Evolutionary conservation across 2,888 invertebrate species (phyloP), one percentile per base, ranked within the genome.

Genomic region (Idaea biselata): DNA sequence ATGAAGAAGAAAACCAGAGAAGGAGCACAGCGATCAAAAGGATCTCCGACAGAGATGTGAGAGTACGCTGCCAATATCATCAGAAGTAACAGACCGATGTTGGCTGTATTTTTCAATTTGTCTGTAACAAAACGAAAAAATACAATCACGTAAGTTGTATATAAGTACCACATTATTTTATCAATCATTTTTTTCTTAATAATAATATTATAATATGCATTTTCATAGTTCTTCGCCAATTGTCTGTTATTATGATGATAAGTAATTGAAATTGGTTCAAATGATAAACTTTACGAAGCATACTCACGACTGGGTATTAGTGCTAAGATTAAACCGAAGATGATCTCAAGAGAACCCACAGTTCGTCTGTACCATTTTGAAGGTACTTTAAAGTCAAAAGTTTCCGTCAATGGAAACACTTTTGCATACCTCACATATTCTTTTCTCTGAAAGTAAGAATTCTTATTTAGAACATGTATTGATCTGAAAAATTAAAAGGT

Each of bases 401-500:
- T 93, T 72, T 96, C 96, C 59, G 96, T 94, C 60, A 98, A 88
- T 58, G 98, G 98, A 87, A 98, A 98, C 64, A 97, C 97, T 93
- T 98, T 98, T n/a, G 98, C 96, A 87, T 98, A 98, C 89, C 97
- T 96, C n/a, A 98, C 97, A 82, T 97, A 98, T 87, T 98, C 97
- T 88, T 97, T 97, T 82, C 98, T 94, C 97, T 98, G 94, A 70
- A 95, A 95, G 71, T 77, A 84, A 82, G 68, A 18, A 60, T 17
- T 56, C 7, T 61, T 58, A 59, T 57, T 63, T 33, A 60, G 17
- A 78, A 63, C 55, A 25, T 16, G 5, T 8, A 66, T 57, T 53
- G 14, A 58, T 44, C 31, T 16, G 14, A 32, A 54, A 57, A 64
- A 1, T 8, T 8, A 11, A 32, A 11, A 8, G 32, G 11, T 32